phyloP scores from a whole-genome alignment of 2,113 vertebrate species.

The Platysteira castanea region DNA sequence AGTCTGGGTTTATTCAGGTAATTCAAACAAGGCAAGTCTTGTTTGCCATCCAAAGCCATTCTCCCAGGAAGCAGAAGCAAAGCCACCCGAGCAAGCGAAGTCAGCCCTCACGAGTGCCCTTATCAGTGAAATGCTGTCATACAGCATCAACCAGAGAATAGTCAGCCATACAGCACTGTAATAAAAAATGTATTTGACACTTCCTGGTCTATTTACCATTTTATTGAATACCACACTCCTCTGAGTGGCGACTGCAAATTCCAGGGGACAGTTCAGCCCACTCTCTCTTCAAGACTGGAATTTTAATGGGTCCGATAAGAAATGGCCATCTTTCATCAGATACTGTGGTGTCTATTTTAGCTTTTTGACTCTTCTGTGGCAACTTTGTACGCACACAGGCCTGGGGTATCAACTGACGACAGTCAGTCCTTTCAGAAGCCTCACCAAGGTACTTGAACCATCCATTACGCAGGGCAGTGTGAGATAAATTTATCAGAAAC shows the following conservation, averaged over 20 bases:
- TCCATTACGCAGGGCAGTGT: neutral
- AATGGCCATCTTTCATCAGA: constrained; percentile 47
- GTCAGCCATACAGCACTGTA: neutral
- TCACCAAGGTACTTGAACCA: constrained; percentile 38
- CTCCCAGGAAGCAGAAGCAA: neutral
- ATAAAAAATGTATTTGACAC: constrained; percentile 16
- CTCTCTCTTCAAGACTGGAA: constrained; percentile 32
- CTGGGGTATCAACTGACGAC: constrained; percentile 34
- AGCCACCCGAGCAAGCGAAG: neutral
- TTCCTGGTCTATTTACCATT: neutral
- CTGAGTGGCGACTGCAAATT: neutral
- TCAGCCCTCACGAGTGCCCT: neutral
- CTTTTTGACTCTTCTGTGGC: constrained; percentile 26
- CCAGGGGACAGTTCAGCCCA: neutral
- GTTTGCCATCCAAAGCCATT: neutral
- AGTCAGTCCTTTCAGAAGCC: constrained; percentile 46
- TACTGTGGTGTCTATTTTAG: constrained; percentile 44
- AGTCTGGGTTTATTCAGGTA: neutral
- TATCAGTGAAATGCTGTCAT: neutral
- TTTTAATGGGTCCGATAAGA: constrained; percentile 60
- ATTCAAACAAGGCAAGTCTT: neutral
- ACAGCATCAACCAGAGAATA: neutral
- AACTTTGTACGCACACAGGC: neutral
- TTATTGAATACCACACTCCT: constrained; percentile 2
- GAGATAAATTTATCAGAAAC: constrained; percentile 44